phyloP scores from a whole-genome alignment of 1,140 invertebrate genomes.

The Pogonomyrmex californicus region DNA sequence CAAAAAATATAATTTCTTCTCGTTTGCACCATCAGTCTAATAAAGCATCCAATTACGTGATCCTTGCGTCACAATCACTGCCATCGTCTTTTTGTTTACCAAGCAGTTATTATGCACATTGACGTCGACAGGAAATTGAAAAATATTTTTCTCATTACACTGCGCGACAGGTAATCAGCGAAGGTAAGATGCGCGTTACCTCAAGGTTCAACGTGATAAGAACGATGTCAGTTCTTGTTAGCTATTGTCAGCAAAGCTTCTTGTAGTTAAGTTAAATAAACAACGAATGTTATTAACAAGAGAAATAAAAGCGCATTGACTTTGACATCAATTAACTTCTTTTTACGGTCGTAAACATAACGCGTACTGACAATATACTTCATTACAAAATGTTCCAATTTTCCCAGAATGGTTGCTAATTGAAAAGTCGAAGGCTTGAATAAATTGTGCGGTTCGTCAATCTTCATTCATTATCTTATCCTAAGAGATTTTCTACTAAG shows the following conservation, averaged over 20 bases:
- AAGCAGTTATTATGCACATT: not conserved
- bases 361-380: not conserved
- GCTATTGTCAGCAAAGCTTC: constrained; percentile 8
- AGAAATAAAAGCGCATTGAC: not conserved
- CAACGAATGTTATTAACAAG: constrained; percentile 47
- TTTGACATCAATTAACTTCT: constrained; percentile 4
- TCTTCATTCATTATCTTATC: not conserved
- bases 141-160: constrained; percentile 11
- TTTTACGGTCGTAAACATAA: not conserved
- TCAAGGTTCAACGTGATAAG: constrained; percentile 2
- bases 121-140: constrained; percentile 20
- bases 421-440: not conserved
- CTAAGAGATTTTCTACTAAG: not conserved
- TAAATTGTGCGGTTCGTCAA: not conserved
- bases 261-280: constrained; percentile 55
- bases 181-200: not conserved
- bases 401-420: not conserved
- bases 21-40: not conserved
- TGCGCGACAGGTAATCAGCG: not conserved
- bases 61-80: not conserved
- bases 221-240: not conserved
- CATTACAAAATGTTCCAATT: not conserved
- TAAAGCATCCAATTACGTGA: not conserved
- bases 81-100: not conserved
- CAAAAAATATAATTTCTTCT: not conserved